Conservation (phyloP, 2,888 invertebrate genomes). For the Nomada ruficornis region DNA sequence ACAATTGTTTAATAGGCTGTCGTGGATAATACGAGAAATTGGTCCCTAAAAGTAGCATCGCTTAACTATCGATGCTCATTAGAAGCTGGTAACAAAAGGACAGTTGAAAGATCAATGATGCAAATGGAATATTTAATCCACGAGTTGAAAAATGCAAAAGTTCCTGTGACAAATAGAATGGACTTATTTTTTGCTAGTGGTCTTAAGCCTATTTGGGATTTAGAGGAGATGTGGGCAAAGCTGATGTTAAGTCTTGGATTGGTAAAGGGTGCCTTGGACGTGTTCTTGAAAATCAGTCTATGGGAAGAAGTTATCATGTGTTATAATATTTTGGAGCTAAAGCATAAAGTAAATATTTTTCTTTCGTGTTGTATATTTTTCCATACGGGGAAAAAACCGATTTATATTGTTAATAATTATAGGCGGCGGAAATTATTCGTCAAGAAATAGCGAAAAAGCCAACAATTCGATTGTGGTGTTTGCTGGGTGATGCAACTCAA, state of each 20-base stretch:
- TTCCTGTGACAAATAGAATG: constrained; percentile 84
- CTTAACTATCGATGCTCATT: constrained; percentile 91
- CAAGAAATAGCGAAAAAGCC: constrained; percentile 92
- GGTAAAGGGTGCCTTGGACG: constrained; percentile 92
- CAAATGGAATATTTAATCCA: constrained; percentile 93
- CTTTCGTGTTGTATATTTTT: background rate
- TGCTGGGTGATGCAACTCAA: constrained; percentile 95
- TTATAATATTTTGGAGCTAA: constrained; percentile 92
- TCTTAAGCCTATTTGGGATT: constrained; percentile 90
- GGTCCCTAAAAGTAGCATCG: constrained; percentile 91
- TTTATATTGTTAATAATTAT: constrained; percentile 65
- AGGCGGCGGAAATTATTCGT: constrained; percentile 95
- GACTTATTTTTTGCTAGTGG: constrained; percentile 89
- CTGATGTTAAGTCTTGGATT: constrained; percentile 92
- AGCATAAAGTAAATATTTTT: constrained; percentile 89
- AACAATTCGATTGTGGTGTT: constrained; percentile 94
- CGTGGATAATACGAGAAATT: constrained; percentile 83
- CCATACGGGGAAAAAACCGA: background rate
- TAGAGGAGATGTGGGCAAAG: constrained; percentile 91
- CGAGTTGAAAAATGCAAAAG: constrained; percentile 84
- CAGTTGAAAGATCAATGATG: constrained; percentile 94
- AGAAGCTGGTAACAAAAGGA: constrained; percentile 91
- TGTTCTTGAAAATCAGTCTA: constrained; percentile 90
- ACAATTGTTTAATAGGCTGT: constrained; percentile 79
- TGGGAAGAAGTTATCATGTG: constrained; percentile 98